Evolutionary conservation across 2,888 invertebrate genomes (phyloP).

Genomic region (Euproctis similis): DNA sequence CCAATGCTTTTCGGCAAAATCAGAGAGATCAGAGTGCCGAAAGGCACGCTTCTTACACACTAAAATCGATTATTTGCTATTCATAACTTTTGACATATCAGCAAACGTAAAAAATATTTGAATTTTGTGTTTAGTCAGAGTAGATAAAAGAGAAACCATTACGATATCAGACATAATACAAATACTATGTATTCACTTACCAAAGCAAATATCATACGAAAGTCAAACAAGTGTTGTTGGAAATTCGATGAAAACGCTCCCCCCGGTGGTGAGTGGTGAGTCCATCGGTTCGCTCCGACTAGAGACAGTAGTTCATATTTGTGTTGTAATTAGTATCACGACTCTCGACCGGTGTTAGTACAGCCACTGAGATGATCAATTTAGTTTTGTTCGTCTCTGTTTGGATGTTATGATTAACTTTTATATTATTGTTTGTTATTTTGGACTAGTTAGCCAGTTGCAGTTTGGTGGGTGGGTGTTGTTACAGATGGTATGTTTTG

Average conservation of each 20-base stretch:
- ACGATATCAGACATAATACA: too few species aligned
- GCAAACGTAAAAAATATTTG: too few species aligned
- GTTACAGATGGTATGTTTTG: too few species aligned
- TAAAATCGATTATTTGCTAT: too few species aligned
- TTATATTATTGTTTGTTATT: not conserved
- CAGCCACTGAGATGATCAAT: constrained; percentile 7
- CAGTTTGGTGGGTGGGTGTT: too few species aligned
- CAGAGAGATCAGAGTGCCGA: too few species aligned
- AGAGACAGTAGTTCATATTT: constrained; percentile 8
- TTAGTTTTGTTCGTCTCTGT: constrained; percentile 10
- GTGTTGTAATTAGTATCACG: constrained; percentile 12
- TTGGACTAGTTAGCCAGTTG: too few species aligned
- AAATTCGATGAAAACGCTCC: constrained; percentile 2
- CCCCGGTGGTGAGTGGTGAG: too few species aligned
- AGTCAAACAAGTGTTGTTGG: constrained; percentile 6
- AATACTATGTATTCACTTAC: constrained; percentile 1
- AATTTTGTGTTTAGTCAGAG: too few species aligned
- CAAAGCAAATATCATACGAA: constrained; percentile 3
- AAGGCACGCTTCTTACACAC: too few species aligned
- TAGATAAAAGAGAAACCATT: not conserved
- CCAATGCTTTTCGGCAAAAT: too few species aligned
- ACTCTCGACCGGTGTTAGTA: constrained; percentile 5
- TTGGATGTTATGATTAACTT: constrained; percentile 4
- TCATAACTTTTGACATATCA: too few species aligned
- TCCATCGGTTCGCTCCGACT: not conserved